Evolutionary conservation across 2,113 vertebrate genomes (phyloP), one percentile per base, ranked within the genome.

Genomic region (Deroptyus accipitrinus): DNA sequence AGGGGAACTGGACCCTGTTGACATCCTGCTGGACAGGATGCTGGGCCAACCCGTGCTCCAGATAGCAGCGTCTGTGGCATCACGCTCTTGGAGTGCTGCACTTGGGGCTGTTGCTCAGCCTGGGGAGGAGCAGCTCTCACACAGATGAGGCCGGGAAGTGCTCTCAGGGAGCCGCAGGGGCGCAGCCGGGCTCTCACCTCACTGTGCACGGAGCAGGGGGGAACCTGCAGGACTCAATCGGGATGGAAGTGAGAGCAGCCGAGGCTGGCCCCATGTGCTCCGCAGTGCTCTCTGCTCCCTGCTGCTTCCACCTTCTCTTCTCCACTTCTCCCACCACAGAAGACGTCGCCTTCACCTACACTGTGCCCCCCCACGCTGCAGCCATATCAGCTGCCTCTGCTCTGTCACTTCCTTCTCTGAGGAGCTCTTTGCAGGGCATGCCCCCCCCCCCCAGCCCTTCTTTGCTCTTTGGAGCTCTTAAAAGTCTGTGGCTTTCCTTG

Each of bases 61-160:
- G 33, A n/a, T 59, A 23, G 55, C 33, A 59, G 63, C 6, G 0
- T 27, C 18, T 22, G 44, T 19, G 6, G 11, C 41, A 3, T 3
- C 6, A 2, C 4, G 57, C 11, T 30, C 64, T 2, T 10, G 30
- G 24, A 57, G 18, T 17, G 11, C 30, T 2, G 4, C 31, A 0
- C 25, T 6, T 57, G 31, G 55, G 55, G 55, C 55, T 57, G 55
- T 22, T 22, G 55, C 22, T 57, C 31, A 57, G 55, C 55, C 31
- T n/a, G 55, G 55, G 31, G 13, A n/a, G 55, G 19, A 57, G 31
- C 55, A 57, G 55, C 55, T n/a, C 31, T 57, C 0, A 1, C 12
- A 4, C 31, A 57, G 55, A 31, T n/a, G 55, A 57, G 55, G 55
- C 55, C 13, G 3, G 55, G 55, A 57, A 33, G 54, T 20, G 54